phyloP scores from a whole-genome alignment of 2,797 vertebrate genomes.

The Microctenopoma steveboyesi region DNA sequence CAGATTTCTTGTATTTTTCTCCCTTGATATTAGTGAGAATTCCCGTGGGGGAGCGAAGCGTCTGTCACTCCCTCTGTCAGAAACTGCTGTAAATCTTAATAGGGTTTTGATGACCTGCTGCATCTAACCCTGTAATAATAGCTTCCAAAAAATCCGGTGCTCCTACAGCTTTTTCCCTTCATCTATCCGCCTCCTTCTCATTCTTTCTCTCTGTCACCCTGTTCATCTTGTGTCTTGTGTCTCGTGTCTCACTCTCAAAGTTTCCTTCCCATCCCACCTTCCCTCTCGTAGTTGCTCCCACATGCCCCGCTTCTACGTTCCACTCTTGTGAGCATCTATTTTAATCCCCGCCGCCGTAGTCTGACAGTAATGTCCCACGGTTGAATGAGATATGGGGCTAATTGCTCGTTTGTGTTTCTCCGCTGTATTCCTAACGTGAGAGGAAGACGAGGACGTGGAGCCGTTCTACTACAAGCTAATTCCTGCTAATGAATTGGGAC shows the following conservation, averaged over 20 bases:
- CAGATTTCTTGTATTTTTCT: slow-evolving; percentile 18
- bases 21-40: slow-evolving; percentile 36
- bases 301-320: slow-evolving; percentile 37
- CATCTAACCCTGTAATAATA: slow-evolving; percentile 73
- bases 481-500: slow-evolving; percentile 84
- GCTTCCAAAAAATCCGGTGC: slow-evolving; percentile 53
- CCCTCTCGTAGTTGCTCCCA: slow-evolving; percentile 27
- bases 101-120: slow-evolving; percentile 76
- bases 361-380: slow-evolving; percentile 78
- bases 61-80: slow-evolving; percentile 45
- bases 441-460: slow-evolving; percentile 56
- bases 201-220: slow-evolving; percentile 26
- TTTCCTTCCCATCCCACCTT: slow-evolving; percentile 24
- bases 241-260: slow-evolving; percentile 28
- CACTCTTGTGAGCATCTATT: slow-evolving; percentile 67
- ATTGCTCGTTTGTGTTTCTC: slow-evolving; percentile 86
- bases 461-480: slow-evolving; percentile 35
- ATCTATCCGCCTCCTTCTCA: slow-evolving; percentile 10
- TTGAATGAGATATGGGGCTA: slow-evolving; percentile 89
- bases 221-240: slow-evolving; percentile 1
- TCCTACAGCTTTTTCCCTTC: slow-evolving; percentile 23
- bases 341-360: slow-evolving; percentile 67
- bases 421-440: slow-evolving; percentile 72
- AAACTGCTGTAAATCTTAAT: slow-evolving; percentile 76
- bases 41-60: slow-evolving; percentile 33